Evolutionary conservation across 2,797 vertebrate species (phyloP).

Genomic region (Synanceia verrucosa): DNA sequence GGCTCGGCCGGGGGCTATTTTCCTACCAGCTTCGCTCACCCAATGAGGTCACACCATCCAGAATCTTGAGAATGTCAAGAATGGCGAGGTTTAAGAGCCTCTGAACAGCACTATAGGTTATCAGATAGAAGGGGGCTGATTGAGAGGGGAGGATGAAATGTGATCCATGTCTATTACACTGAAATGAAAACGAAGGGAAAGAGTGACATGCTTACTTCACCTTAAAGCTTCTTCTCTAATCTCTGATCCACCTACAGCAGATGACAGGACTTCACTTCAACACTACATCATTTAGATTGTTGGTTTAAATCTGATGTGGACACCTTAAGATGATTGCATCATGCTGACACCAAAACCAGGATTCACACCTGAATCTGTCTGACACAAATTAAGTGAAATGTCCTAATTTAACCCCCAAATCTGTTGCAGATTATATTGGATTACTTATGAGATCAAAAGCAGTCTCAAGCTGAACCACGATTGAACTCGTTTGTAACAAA

Average conservation of each 20-base stretch:
- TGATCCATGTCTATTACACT: slow-evolving; percentile 44
- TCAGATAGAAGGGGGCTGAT: slow-evolving; percentile 70
- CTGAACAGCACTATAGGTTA: slow-evolving; percentile 66
- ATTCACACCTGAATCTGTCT: not conserved
- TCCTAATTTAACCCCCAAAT: slow-evolving; percentile 7
- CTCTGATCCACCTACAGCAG: slow-evolving; percentile 27
- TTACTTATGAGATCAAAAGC: not conserved
- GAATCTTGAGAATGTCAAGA: slow-evolving; percentile 77
- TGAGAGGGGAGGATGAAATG: slow-evolving; percentile 50
- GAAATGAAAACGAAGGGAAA: slow-evolving; percentile 25
- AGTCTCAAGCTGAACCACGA: not conserved
- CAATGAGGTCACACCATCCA: slow-evolving; percentile 80
- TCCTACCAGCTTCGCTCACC: slow-evolving; percentile 70
- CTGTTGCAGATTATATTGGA: not conserved
- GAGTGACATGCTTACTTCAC: slow-evolving; percentile 29
- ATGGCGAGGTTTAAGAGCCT: slow-evolving; percentile 75
- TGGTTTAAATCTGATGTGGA: slow-evolving; percentile 9
- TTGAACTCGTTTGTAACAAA: slow-evolving; percentile 11
- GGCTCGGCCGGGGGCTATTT: slow-evolving; percentile 74
- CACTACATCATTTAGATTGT: slow-evolving; percentile 24
- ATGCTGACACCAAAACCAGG: not conserved
- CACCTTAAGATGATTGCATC: not conserved
- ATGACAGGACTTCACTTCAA: slow-evolving; percentile 35
- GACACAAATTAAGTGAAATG: not conserved
- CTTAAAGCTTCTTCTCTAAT: slow-evolving; percentile 33